Percentiles rank a stretch among this genome's conserved stretches.
phyloP scores from a whole-genome alignment of 35 echinoderm and acorn worm genomes.

The Ptychodera flava region DNA sequence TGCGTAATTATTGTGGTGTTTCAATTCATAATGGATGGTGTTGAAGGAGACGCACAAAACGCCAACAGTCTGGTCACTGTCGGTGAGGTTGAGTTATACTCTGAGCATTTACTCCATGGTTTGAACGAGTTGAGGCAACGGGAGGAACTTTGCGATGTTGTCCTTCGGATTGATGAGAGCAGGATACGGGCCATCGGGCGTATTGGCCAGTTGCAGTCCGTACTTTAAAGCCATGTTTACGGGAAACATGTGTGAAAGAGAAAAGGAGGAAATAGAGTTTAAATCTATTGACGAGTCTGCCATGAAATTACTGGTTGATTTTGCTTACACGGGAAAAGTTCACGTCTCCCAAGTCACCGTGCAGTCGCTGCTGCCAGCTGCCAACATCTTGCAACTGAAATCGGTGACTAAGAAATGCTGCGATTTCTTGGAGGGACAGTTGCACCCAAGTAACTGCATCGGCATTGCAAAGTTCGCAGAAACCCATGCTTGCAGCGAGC shows the following conservation, averaged over 20 bases:
- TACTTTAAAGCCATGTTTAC: conserved; percentile 96
- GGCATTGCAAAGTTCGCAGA: conserved; percentile 92
- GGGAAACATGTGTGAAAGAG: conserved; percentile 71
- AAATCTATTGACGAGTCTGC: conserved; percentile 80
- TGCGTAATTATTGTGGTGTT: neutral
- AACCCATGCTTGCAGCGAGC: conserved; percentile 71
- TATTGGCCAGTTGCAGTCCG: conserved; percentile 73
- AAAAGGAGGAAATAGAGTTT: conserved; percentile 85
- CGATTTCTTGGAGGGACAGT: conserved; percentile 83
- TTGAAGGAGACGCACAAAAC: neutral
- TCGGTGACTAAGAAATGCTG: conserved; percentile 90
- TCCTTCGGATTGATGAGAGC: conserved; percentile 46
- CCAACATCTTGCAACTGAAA: conserved; percentile 83
- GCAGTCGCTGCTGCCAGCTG: conserved; percentile 68
- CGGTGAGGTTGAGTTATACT: conserved; percentile 47
- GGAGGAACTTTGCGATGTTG: conserved; percentile 67
- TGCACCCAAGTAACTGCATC: conserved; percentile 84
- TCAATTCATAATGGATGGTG: neutral
- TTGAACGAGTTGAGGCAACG: conserved; percentile 41
- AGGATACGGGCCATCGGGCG: conserved; percentile 72
- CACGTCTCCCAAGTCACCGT: conserved; percentile 75
- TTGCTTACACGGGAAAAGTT: conserved; percentile 88
- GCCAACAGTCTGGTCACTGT: neutral
- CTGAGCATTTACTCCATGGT: conserved; percentile 39
- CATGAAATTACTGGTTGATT: conserved; percentile 60